These are phyloP conservation scores for Disparrhopalites patrizii DNA, from an alignment of 2,888 invertebrate genomes.

Conservation along the genomic window DNA sequence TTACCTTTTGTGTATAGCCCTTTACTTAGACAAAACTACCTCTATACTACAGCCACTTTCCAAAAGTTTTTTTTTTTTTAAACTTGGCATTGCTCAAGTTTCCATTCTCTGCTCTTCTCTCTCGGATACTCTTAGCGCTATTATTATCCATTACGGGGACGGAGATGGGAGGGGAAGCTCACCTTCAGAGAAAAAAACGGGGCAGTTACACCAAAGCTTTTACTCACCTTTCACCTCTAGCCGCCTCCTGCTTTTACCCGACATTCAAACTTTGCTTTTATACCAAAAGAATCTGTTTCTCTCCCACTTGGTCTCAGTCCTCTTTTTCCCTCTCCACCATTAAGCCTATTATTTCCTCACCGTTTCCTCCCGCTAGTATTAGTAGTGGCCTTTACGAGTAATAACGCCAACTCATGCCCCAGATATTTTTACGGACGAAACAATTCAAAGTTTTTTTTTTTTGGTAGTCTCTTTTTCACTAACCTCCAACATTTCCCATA, in stretches of 20 bases:
- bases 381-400: too few relatives aligned
- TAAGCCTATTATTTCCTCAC: not conserved
- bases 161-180: too few relatives aligned
- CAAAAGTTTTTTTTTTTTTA: not conserved
- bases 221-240: conserved; percentile 20
- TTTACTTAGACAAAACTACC: not conserved
- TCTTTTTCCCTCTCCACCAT: not conserved
- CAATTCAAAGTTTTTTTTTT: too few relatives aligned
- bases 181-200: too few relatives aligned
- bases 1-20: conserved; percentile 21
- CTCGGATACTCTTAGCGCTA: conserved; percentile 27
- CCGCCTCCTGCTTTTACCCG: too few relatives aligned
- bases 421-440: too few relatives aligned
- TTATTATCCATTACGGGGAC: too few relatives aligned
- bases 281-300: too few relatives aligned
- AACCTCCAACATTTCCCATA: too few relatives aligned
- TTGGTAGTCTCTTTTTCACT: too few relatives aligned
- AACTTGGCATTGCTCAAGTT: not conserved
- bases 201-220: conserved; percentile 2
- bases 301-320: not conserved
- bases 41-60: not conserved
- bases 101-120: conserved; percentile 23
- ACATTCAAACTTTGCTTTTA: too few relatives aligned
- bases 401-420: too few relatives aligned
- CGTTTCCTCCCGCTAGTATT: not conserved